Evolutionary conservation across 2,797 vertebrate species (phyloP).

Genomic region (Gastrophryne carolinensis): DNA sequence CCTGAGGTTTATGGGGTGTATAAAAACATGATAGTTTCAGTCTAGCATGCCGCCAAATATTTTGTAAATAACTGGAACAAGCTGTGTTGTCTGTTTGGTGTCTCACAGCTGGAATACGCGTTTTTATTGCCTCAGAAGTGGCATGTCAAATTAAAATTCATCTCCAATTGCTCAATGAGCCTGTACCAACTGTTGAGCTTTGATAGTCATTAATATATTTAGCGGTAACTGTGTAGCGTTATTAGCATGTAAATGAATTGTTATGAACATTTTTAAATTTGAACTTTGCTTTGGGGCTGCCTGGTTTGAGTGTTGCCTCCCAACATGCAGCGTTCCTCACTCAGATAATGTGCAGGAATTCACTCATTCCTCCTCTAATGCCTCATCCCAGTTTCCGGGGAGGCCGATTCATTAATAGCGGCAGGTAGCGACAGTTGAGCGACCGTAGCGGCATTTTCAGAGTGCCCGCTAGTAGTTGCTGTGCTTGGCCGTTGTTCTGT

Average conservation of each 20-base stretch:
- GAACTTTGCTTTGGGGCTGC: no score
- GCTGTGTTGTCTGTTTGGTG: slow-evolving; percentile 60
- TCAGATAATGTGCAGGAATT: no score
- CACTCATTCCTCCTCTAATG: no score
- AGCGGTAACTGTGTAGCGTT: not conserved
- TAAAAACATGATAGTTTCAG: slow-evolving; percentile 61
- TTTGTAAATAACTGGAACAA: slow-evolving; percentile 74
- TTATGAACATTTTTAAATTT: not conserved
- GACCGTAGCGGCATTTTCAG: no score
- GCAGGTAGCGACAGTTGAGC: no score
- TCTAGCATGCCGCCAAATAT: slow-evolving; percentile 50
- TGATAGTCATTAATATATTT: slow-evolving; percentile 70
- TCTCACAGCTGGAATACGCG: slow-evolving; percentile 71
- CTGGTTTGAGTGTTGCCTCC: no score
- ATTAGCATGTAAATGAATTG: not conserved
- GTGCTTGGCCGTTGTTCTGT: no score
- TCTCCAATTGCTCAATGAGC: slow-evolving; percentile 70
- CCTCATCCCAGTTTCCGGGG: no score
- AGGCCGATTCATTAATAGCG: no score
- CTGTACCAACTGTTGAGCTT: slow-evolving; percentile 73
- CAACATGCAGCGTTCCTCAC: no score
- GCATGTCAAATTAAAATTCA: slow-evolving; percentile 76
- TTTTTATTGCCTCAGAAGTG: slow-evolving; percentile 75
- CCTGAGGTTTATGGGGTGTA: slow-evolving; percentile 59
- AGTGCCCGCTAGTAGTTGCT: no score